Base-by-base conservation (phyloP, 1,140 invertebrate genomes). In the Venustaconcha ellipsiformis region DNA sequence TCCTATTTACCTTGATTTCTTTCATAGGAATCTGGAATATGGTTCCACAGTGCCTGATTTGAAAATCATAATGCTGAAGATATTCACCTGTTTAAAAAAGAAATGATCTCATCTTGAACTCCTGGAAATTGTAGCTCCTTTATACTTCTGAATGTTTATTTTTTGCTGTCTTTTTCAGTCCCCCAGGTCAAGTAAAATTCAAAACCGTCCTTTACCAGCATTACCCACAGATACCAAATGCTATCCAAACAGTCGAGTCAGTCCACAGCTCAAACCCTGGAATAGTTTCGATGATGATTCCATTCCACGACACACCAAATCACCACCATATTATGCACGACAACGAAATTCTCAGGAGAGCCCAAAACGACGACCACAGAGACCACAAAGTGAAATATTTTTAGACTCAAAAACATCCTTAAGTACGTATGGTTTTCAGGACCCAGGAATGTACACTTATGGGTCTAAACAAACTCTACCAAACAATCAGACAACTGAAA, bases 121-220 rank as follows among this genome's bases (percentile, higher is more conserved):
- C 37, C 4, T 48, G 37, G 37, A 48, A 48, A 48, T 48, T 48
- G 26, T 4, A 30, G 26, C 26, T 30, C 26, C 26, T 30, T 30
- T 2, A 30, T 30, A 30, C 26, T 30, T 30, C 26, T 30, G 26
- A 30, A 30, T 30, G 2, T 30, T 30, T 30, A 30, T 48, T 69
- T 0, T 66, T 57, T 55, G 1, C 20, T 75, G 68, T 72, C 57
- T 59, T 58, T 80, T 77, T 66, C 72, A 75, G 67, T 69, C 62
- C 57, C 65, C 76, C 13, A 77, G 69, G 60, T 70, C 73, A 48
- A 60, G 63, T 20, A 84, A 80, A 62, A 84, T 85, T 79, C 76
- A 75, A 18, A 85, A 85, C 72, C 79, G 84, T 64, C 84, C 84
- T 20, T 64, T 85, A 57, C 83, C 83, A 65, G 81, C 83, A 57